These are phyloP conservation scores for Misgurnus anguillicaudatus DNA, from an alignment of 2,113 vertebrate genomes.

Conservation along the genomic window DNA sequence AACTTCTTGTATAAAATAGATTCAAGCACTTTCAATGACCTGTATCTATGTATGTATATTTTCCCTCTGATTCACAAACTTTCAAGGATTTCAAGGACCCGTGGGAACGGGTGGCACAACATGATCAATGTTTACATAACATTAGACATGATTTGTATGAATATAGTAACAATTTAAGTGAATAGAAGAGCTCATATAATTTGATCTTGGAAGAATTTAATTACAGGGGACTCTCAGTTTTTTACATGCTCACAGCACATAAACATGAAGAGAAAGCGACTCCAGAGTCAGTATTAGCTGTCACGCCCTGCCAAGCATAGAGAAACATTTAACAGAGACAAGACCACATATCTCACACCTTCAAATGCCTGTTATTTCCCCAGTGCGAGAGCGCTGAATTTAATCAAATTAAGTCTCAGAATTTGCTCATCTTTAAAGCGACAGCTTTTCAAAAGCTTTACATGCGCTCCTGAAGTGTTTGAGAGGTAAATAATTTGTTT, in stretches of 20 bases:
- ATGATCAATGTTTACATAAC: no score
- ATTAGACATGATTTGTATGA: no score
- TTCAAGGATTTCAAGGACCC: no score
- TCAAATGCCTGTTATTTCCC: slow-evolving; percentile 49
- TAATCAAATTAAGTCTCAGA: slow-evolving; percentile 47
- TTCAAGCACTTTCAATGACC: no score
- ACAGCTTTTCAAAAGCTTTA: slow-evolving; percentile 43
- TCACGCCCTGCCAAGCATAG: slow-evolving; percentile 52
- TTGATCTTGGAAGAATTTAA: neutral
- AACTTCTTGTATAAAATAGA: no score
- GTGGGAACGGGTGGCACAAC: no score
- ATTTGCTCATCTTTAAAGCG: slow-evolving; percentile 47
- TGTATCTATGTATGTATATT: no score
- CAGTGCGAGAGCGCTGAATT: slow-evolving; percentile 25
- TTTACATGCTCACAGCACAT: slow-evolving; percentile 32
- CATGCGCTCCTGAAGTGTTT: slow-evolving; percentile 29
- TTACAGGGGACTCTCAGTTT: neutral
- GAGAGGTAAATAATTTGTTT: slow-evolving; percentile 9
- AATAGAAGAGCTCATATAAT: no score
- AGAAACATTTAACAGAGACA: slow-evolving; percentile 51
- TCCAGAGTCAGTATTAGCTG: slow-evolving; percentile 43
- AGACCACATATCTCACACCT: slow-evolving; percentile 42
- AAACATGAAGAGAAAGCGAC: slow-evolving; percentile 7
- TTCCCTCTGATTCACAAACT: no score
- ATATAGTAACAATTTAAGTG: no score